A percentile compares a stretch with the other conserved stretches of the same genome.
Conservation (phyloP, 2,888 invertebrate genomes). For the Nymphalis polychloros region DNA sequence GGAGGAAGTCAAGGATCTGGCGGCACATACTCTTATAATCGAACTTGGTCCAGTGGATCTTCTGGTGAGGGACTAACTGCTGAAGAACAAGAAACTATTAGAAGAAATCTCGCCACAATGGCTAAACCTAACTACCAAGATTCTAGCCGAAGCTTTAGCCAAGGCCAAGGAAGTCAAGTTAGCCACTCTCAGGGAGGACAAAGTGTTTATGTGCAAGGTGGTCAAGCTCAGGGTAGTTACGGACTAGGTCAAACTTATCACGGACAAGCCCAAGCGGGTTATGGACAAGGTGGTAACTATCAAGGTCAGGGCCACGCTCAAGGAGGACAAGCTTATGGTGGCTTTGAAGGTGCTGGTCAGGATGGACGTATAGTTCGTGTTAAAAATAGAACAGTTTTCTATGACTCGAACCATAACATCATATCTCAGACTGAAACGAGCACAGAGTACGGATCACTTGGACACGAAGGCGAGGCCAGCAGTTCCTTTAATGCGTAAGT, state of each 20-base stretch:
- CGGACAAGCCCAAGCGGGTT: slow-evolving; percentile 26
- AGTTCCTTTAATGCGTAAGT: slow-evolving; percentile 74
- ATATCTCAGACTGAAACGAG: slow-evolving; percentile 76
- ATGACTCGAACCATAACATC: slow-evolving; percentile 71
- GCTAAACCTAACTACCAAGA: slow-evolving; percentile 44
- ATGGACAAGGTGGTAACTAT: slow-evolving; percentile 22
- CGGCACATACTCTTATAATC: slow-evolving; percentile 52
- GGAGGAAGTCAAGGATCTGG: slow-evolving; percentile 26
- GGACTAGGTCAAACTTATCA: slow-evolving; percentile 37
- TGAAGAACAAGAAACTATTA: slow-evolving; percentile 62
- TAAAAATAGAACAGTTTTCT: slow-evolving; percentile 63
- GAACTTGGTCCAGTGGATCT: slow-evolving; percentile 52
- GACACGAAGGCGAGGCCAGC: slow-evolving; percentile 72
- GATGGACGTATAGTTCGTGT: slow-evolving; percentile 57
- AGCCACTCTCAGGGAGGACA: slow-evolving; percentile 37
- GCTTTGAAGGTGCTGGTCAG: slow-evolving; percentile 43
- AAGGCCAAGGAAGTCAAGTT: slow-evolving; percentile 36
- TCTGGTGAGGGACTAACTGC: slow-evolving; percentile 54
- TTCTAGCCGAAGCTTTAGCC: slow-evolving; percentile 36
- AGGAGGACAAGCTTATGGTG: slow-evolving; percentile 40
- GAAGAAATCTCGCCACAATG: slow-evolving; percentile 52
- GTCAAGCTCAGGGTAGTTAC: slow-evolving; percentile 39
- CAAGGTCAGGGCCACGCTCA: slow-evolving; percentile 37
- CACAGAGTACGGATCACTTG: slow-evolving; percentile 73
- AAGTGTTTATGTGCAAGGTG: slow-evolving; percentile 30